Percentiles rank a stretch among this genome's conserved stretches.
Evolutionary conservation across 1,140 invertebrate species (phyloP).

Genomic region (Danaus melanippus): DNA sequence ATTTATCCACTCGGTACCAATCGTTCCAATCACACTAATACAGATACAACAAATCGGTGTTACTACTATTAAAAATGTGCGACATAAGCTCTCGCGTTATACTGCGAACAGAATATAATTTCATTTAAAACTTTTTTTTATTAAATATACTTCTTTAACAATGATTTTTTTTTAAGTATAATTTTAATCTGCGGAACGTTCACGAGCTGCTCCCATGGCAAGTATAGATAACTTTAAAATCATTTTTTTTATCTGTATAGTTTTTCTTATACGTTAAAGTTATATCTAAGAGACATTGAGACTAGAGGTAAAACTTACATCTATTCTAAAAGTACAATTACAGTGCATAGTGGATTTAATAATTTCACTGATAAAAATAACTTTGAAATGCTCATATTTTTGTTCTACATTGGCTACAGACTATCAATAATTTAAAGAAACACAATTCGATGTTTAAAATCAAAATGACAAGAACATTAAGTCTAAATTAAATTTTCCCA

Average conservation of each 20-base stretch:
- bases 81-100: conserved; percentile 47
- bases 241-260: conserved; percentile 15
- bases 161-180: too few relatives aligned
- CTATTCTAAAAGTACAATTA: conserved; percentile 31
- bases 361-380: conserved; percentile 17
- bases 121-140: conserved; percentile 2
- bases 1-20: conserved; percentile 14
- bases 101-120: conserved; percentile 18
- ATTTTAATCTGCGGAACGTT: too few relatives aligned
- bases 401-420: conserved; percentile 8
- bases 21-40: conserved; percentile 25
- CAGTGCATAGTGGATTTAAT: conserved; percentile 33
- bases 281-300: conserved; percentile 56
- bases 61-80: conserved; percentile 56
- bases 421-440: conserved; percentile 17
- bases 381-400: conserved; percentile 1
- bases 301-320: conserved; percentile 60
- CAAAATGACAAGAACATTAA: conserved; percentile 17
- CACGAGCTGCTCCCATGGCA: too few relatives aligned
- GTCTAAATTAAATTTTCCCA: neutral
- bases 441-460: conserved; percentile 33
- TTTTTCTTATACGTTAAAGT: conserved; percentile 35
- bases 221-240: neutral
- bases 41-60: conserved; percentile 48
- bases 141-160: too few relatives aligned